Evolutionary conservation across 2,113 vertebrate genomes (phyloP), one percentile per base, ranked within the genome.

Genomic region (Ageneiosus marmoratus): DNA sequence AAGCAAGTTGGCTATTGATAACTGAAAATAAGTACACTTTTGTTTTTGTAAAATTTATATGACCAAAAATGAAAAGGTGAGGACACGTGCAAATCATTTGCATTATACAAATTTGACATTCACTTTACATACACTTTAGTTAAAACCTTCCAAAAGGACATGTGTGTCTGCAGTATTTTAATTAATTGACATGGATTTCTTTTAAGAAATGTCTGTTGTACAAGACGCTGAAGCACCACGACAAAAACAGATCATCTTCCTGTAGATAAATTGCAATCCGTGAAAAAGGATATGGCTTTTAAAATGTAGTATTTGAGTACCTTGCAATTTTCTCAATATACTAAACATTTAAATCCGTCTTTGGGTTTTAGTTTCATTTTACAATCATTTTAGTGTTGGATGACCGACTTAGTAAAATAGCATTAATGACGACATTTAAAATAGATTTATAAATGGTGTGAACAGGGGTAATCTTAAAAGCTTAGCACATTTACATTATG

Each of bases 401-500:
- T 93, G 91, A 92, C 88, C 90, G 92, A 92, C 90, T 91, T 93
- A 92, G 91, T 91, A 86, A 58, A 90, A 88, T 89, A 91, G 89
- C 86, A 85, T 88, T 83, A 89, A 91, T 75, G 83, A 91, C 73
- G 84, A 90, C 90, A 89, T 32, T 84, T 83, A 88, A 89, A 88
- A 89, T 92, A 92, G 89, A 92, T 93, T 92, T 92, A 86, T 90
- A 91, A 88, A 90, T 90, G 89, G 89, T 92, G 89, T 90, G 84
- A 88, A 88, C 89, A 91, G 91, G 92, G 89, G 86, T 80, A 69
- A 81, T 88, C 89, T 91, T 89, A 89, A 91, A 89, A 87, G 91
- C 91, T 94, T 92, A 94, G 92, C 91, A 94, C 91, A 93, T 93
- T 93, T 94, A 90, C 91, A 91, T 93, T 89, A 93, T 86, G 86